A percentile compares a stretch with the other conserved stretches of the same genome.
These are phyloP conservation scores for Sinopyrophorus schimmeli DNA, from an alignment of 2,888 invertebrate species.

Conservation along the genomic window DNA sequence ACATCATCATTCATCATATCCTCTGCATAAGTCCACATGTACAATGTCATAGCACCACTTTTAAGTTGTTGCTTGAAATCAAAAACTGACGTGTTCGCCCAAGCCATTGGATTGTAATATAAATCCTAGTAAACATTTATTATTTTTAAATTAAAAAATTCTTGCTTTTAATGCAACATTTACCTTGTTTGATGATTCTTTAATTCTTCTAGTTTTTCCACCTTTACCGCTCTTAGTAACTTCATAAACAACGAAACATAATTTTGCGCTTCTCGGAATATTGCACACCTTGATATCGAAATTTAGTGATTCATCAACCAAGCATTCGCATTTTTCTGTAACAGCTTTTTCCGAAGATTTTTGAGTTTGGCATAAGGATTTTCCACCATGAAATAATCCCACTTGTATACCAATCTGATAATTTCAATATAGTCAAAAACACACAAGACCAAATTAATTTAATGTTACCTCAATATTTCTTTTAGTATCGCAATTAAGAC, in stretches of 20 bases:
- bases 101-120: constrained; percentile 79
- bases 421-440: too few relatives aligned
- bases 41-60: constrained; percentile 77
- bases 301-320: constrained; percentile 72
- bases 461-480: constrained; percentile 68
- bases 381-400: constrained; percentile 88
- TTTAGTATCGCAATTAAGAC: constrained; percentile 78
- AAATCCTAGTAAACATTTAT: constrained; percentile 59
- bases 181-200: constrained; percentile 59
- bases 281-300: constrained; percentile 82
- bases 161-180: neutral
- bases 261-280: constrained; percentile 84
- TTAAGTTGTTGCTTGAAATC: constrained; percentile 87
- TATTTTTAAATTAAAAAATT: constrained; percentile 2
- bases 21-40: constrained; percentile 90
- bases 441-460: too few relatives aligned
- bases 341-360: constrained; percentile 69
- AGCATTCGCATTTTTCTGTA: constrained; percentile 58
- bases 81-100: constrained; percentile 91
- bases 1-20: constrained; percentile 76
- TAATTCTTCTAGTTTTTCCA: constrained; percentile 70
- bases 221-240: constrained; percentile 70
- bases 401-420: constrained; percentile 81
- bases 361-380: constrained; percentile 78
- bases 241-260: constrained; percentile 89